A percentile compares a stretch with the other conserved stretches of the same genome.
Conservation (phyloP, 1,140 invertebrate genomes). For the Bombyx mandarina region DNA sequence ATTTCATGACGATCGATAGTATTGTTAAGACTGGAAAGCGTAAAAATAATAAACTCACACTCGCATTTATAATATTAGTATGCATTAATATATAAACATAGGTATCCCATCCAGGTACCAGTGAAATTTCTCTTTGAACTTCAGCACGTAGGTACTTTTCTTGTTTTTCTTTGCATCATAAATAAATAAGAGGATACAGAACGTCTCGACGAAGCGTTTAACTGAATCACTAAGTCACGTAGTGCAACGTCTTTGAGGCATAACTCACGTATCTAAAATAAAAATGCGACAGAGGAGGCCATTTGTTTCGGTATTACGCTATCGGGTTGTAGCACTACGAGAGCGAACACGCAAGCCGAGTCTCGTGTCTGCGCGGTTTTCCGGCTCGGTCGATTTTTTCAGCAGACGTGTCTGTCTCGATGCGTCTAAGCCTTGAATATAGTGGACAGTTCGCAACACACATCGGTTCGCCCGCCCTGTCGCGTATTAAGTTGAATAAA, state of each 20-base stretch:
- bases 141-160: too few relatives aligned
- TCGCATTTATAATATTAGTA: too few relatives aligned
- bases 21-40: too few relatives aligned
- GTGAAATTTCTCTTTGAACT: too few relatives aligned
- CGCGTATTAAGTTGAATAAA: too few relatives aligned
- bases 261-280: constrained; percentile 52
- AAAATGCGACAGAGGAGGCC: constrained; percentile 51
- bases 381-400: constrained; percentile 41
- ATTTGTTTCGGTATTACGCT: constrained; percentile 66
- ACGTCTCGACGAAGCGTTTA: constrained; percentile 3
- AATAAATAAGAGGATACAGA: not conserved
- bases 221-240: constrained; percentile 5
- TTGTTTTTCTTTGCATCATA: too few relatives aligned
- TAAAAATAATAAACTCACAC: too few relatives aligned
- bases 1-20: too few relatives aligned
- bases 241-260: constrained; percentile 29
- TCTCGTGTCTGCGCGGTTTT: constrained; percentile 21
- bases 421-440: not conserved
- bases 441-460: not conserved
- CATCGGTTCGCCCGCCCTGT: not conserved
- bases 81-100: too few relatives aligned
- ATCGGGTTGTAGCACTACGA: constrained; percentile 37
- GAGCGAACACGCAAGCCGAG: constrained; percentile 5
- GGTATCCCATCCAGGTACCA: too few relatives aligned
- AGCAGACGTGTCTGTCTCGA: constrained; percentile 12